phyloP scores from a whole-genome alignment of 1,140 invertebrate genomes.

The Drosophila albomicans region DNA sequence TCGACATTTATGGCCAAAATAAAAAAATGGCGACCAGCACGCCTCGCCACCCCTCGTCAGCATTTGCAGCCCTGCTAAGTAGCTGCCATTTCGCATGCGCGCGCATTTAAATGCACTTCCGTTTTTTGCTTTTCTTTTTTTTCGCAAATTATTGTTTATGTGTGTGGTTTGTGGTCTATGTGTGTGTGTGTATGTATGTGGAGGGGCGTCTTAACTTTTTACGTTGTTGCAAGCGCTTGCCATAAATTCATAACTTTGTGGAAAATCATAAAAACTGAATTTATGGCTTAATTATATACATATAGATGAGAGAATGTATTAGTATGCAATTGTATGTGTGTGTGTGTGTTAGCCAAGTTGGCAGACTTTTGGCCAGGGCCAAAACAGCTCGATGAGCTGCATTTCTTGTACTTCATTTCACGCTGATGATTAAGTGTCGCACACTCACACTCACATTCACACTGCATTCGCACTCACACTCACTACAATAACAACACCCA shows the following conservation, averaged over 20 bases:
- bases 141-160: slow-evolving; percentile 53
- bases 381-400: slow-evolving; percentile 29
- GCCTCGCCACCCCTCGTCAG: not conserved
- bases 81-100: slow-evolving; percentile 76
- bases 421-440: slow-evolving; percentile 74
- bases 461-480: slow-evolving; percentile 14
- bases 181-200: slow-evolving; percentile 27
- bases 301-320: slow-evolving; percentile 20
- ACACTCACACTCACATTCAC: slow-evolving; percentile 43
- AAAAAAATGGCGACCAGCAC: slow-evolving; percentile 17
- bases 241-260: slow-evolving; percentile 83
- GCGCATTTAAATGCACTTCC: slow-evolving; percentile 82
- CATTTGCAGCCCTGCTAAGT: not conserved
- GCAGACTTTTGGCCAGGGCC: slow-evolving; percentile 16
- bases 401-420: slow-evolving; percentile 72
- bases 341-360: slow-evolving; percentile 7
- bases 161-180: slow-evolving; percentile 26
- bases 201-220: slow-evolving; percentile 50
- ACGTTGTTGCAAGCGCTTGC: slow-evolving; percentile 51
- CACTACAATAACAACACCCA: not conserved
- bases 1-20: slow-evolving; percentile 65
- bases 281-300: slow-evolving; percentile 81
- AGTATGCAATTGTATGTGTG: not conserved
- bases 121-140: slow-evolving; percentile 34
- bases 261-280: slow-evolving; percentile 83